A percentile compares a stretch with the other conserved stretches of the same genome.
Evolutionary conservation across 1,140 invertebrate genomes (phyloP).

Genomic region (Leguminivora glycinivorella): DNA sequence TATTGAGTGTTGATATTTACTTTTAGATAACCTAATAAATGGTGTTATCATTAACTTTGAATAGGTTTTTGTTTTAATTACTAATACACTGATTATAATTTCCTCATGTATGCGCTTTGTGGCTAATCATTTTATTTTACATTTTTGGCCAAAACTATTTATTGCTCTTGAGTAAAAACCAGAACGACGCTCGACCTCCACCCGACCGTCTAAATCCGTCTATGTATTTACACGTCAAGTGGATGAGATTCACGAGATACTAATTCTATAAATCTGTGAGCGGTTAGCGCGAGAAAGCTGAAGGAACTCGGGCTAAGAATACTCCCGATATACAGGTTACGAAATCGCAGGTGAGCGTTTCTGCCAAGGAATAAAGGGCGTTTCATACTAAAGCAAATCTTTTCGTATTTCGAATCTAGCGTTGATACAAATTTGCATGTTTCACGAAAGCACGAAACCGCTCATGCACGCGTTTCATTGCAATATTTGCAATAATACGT

Average conservation of each 20-base stretch:
- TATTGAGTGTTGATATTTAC: slow-evolving; percentile 8
- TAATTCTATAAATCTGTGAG: slow-evolving; percentile 2
- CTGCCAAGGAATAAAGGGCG: background rate
- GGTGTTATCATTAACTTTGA: background rate
- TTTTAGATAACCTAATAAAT: background rate
- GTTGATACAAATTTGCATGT: too few relatives aligned
- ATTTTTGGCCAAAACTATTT: too few relatives aligned
- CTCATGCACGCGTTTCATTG: too few relatives aligned
- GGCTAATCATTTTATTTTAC: too few relatives aligned
- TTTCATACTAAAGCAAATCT: background rate
- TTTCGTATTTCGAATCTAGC: too few relatives aligned
- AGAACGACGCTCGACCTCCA: background rate
- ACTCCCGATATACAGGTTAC: slow-evolving; percentile 7
- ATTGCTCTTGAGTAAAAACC: background rate
- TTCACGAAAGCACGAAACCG: too few relatives aligned
- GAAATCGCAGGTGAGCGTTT: slow-evolving; percentile 8
- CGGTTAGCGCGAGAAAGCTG: background rate
- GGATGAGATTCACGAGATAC: background rate
- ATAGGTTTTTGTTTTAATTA: background rate
- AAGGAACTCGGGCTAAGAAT: background rate
- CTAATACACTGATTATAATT: background rate
- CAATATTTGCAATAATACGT: too few relatives aligned
- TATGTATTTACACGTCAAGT: background rate
- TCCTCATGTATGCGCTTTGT: too few relatives aligned
- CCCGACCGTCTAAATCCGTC: slow-evolving; percentile 1